Evolutionary conservation across 2,888 invertebrate genomes (phyloP), one percentile per base, ranked within the genome.

Genomic region (Vandiemenella viatica): DNA sequence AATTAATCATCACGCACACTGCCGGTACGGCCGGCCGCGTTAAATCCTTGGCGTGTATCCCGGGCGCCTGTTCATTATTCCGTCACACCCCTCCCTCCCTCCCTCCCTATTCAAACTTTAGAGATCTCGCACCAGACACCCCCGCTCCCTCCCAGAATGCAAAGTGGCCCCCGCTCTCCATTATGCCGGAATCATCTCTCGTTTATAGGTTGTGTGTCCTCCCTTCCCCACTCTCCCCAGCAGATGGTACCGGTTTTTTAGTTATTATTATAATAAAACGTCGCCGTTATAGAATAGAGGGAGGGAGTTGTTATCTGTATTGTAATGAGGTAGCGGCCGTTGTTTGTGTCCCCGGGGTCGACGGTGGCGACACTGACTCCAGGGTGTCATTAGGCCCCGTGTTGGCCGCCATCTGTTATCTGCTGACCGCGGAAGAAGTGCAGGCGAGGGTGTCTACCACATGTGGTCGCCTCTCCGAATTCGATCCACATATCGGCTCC

Each of bases 1-100:
- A 65, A 65, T 65, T 65, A 65, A 65, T 65, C 65, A 65, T 65
- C 64, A 60, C 60, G 59, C 55, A 56, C 58, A 57, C 61, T 61
- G 61, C 58, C 58, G 56, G 53, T 54, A 58, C 44, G 45, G 19
- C 42, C 21, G n/a, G 16, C 37, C 40, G 19, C 38, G 46, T 46
- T 46, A 46, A 22, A 46, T 37, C 46, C 46, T 46, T 38, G 21
- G n/a, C 37, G 37, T 32, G 37, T 37, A 46, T n/a, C 20, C 16
- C 8, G 19, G 18, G 32, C 37, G 32, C 4, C 22, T 51, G 51
- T 48, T 51, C 51, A 48, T 51, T 51, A 51, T 48, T 45, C 50
- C 43, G 48, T 51, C 48, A 51, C 50, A 50, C 51, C 48, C 47
- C 42, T 43, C 40, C 17, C 48, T 20, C 37, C 43, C 40, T 16